Evolutionary conservation across 2,888 invertebrate genomes (phyloP), one percentile per base, ranked within the genome.

Genomic region (Latrodectus hesperus): DNA sequence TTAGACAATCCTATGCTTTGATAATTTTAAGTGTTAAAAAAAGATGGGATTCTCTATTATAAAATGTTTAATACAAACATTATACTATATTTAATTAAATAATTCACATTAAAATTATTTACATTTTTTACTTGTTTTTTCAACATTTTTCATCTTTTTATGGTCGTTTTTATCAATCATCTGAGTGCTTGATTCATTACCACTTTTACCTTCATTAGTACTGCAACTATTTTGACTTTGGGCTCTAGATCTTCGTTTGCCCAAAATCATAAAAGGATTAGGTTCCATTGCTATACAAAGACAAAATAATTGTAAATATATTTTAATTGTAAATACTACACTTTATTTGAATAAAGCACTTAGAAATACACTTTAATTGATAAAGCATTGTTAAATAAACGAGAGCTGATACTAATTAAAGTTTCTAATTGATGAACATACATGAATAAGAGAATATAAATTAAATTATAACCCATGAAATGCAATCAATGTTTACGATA

Each of bases 241-340:
- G 12, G 86, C 84, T n/a, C 84, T 67, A n/a, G 75, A 94, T 91
- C 96, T 94, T 90, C 96, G 93, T 92, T 96, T 96, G 53, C 95
- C 95, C 88, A 96, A 92, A 10, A 95, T 95, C 90, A 95, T 93
- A 22, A 97, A 92, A 8, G 96, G 96, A 92, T 96, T 96, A 2
- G 95, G 95, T 92, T 96, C 96, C 91, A 96, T 96, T 92, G 96
- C 97, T 96, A 93, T 9, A 94, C 94, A 70, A 53, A 64, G n/a
- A 75, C 38, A 38, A 38, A 38, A 38, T 12, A 76, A 64, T 22
- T 26, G 14, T 38, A n/a, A 4, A 14, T 14, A 38, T 38, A 26
- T 38, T 64, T 38, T 11, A 76, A 64, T 11, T 16, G 11, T 3
- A 6, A 53, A 73, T 12, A 11, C 51, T n/a, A 73, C 10, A 68